Evolutionary conservation across 2,888 invertebrate species (phyloP).

Genomic region (Eristalis tenax): DNA sequence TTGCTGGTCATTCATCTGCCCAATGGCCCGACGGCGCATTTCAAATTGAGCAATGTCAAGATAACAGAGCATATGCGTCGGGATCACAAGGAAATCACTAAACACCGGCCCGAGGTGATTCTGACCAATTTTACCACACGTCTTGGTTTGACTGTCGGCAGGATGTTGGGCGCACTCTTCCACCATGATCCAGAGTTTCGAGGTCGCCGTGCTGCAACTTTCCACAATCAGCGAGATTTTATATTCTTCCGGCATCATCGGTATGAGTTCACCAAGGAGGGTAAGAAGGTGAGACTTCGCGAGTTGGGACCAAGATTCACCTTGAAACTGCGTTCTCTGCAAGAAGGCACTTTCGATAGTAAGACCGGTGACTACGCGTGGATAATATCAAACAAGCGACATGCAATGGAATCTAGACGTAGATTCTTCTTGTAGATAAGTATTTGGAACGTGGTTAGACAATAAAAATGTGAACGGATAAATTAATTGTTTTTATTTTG

Average conservation of each 20-base stretch:
- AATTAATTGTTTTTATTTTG: neutral
- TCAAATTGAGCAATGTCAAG: constrained; percentile 95
- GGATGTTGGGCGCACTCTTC: constrained; percentile 96
- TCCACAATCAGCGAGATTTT: constrained; percentile 99
- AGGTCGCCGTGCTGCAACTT: constrained; percentile 96
- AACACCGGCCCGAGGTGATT: constrained; percentile 96
- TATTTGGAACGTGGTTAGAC: neutral
- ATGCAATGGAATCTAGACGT: constrained; percentile 96
- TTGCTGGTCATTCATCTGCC: constrained; percentile 96
- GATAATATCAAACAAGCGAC: constrained; percentile 94
- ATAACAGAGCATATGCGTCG: constrained; percentile 92
- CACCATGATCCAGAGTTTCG: constrained; percentile 97
- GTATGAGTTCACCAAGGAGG: constrained; percentile 94
- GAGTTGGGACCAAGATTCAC: constrained; percentile 99
- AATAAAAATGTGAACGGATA: constrained; percentile 39
- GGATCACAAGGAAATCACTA: constrained; percentile 90
- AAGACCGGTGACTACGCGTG: constrained; percentile 98
- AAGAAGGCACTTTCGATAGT: constrained; percentile 98
- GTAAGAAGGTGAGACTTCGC: constrained; percentile 87
- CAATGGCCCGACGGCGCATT: constrained; percentile 97
- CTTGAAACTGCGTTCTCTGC: constrained; percentile 93
- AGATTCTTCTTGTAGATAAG: constrained; percentile 91
- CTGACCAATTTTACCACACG: constrained; percentile 98
- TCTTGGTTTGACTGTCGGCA: constrained; percentile 92
- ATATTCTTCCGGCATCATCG: constrained; percentile 99